Evolutionary conservation across 1,140 invertebrate genomes (phyloP), one percentile per base, ranked within the genome.

Genomic region (fruit fly (Drosophila melanogaster)): DNA sequence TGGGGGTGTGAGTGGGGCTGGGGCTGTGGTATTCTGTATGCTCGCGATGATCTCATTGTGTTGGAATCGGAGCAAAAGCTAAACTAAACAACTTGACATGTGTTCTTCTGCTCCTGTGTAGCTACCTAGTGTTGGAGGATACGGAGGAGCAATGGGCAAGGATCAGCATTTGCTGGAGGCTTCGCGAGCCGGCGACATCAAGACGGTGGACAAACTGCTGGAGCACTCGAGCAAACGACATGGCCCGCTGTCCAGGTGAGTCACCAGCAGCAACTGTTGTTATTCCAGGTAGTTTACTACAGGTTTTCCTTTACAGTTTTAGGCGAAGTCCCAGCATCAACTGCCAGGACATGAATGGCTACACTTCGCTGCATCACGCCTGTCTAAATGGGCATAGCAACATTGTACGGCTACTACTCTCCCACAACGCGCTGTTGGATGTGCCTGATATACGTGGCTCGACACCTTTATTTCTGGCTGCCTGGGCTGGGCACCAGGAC

Each of bases 141-240:
- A 30, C 33, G 30, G 30, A 43, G 50, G 24, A 58, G 46, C 47
- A 58, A 97, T 99, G 97, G 97, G 97, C 90, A 91, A 90, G 78
- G 97, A 98, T 93, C 97, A 98, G 93, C 98, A 99, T 93, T 94
- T 99, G 93, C 94, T 99, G 92, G 97, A 98, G 92, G 98, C 97
- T 80, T 97, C 97, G 79, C 95, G 98, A 83, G 97, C 95, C 93
- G 98, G 98, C 85, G 97, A 98, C 93, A 94, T 96, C 80, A 93
- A 94, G 72, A 95, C 96, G 70, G 97, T 98, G 49, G 97, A 98
- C 93, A 98, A 98, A 94, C 96, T 98, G 92, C 93, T 99, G 77
- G 95, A 94, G 86, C 95, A 96, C 92, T 95, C 96, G 93, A 95
- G 96, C 78, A 97, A 97, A 94, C 96, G 96, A 94, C 96, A 96